Conservation (phyloP, 2,888 invertebrate genomes). For the Itoplectis maculator region DNA sequence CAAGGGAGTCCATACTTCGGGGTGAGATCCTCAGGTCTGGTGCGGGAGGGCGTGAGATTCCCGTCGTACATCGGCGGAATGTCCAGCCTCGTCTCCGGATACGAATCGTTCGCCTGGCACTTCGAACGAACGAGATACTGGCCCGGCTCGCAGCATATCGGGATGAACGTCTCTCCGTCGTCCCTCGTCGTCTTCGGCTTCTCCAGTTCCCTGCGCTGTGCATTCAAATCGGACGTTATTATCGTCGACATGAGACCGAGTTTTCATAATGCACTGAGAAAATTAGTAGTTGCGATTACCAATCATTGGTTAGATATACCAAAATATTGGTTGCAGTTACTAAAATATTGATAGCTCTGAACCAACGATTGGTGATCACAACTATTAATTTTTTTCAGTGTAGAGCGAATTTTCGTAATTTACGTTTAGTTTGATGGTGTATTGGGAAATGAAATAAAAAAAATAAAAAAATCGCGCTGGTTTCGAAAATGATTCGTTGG, state of each 20-base stretch:
- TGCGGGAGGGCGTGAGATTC: slow-evolving; percentile 60
- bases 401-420: no score
- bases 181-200: slow-evolving; percentile 3
- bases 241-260: background rate
- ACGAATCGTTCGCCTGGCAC: slow-evolving; percentile 55
- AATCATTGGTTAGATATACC: no score
- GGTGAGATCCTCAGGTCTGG: slow-evolving; percentile 59
- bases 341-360: no score
- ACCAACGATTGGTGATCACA: no score
- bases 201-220: slow-evolving; percentile 6
- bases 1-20: slow-evolving; percentile 73
- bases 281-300: no score
- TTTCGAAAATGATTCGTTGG: no score
- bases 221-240: slow-evolving; percentile 1
- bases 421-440: no score
- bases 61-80: slow-evolving; percentile 66
- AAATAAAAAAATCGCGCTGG: no score
- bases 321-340: no score
- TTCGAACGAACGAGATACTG: slow-evolving; percentile 59
- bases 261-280: no score
- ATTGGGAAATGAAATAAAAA: no score
- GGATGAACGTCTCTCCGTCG: slow-evolving; percentile 51
- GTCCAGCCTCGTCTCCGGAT: slow-evolving; percentile 47
- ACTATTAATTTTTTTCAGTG: no score
- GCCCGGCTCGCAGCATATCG: slow-evolving; percentile 75